These are phyloP conservation scores for Mermis nigrescens DNA, from an alignment of 2,888 invertebrate genomes.

Conservation along the genomic window DNA sequence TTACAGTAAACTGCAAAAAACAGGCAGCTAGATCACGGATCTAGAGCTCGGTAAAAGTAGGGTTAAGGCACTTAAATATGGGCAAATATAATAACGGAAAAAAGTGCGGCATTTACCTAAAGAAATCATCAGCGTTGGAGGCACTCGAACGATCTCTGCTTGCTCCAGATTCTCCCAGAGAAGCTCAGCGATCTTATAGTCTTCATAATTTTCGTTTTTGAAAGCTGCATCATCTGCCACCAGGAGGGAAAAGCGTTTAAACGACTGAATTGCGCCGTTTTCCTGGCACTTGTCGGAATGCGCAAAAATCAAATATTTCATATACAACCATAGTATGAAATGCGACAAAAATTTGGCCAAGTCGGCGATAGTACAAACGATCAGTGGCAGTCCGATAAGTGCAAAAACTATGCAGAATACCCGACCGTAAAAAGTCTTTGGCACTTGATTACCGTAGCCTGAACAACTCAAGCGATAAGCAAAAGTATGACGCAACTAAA, in stretches of 20 bases:
- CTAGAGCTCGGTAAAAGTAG: too few relatives aligned
- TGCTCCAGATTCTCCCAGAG: constrained; percentile 9
- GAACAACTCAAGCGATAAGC: too few relatives aligned
- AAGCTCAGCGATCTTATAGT: constrained; percentile 8
- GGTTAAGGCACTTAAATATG: too few relatives aligned
- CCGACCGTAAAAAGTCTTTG: neutral
- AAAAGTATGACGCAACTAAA: too few relatives aligned
- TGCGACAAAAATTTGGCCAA: constrained; percentile 9
- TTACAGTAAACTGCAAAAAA: too few relatives aligned
- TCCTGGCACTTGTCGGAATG: neutral
- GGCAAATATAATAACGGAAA: too few relatives aligned
- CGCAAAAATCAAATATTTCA: neutral
- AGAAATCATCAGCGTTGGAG: neutral
- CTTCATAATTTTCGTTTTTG: neutral
- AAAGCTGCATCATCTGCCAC: neutral
- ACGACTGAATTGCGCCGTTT: neutral
- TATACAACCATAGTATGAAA: neutral
- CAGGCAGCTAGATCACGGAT: too few relatives aligned
- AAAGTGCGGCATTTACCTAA: too few relatives aligned
- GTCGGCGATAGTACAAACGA: neutral
- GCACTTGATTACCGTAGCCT: constrained; percentile 7
- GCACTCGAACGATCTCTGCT: constrained; percentile 3
- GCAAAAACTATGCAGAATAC: constrained; percentile 6
- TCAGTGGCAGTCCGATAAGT: constrained; percentile 4
- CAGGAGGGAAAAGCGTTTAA: neutral